Evolutionary conservation across 2,888 invertebrate genomes (phyloP).

Genomic region (Leucozona laternaria): DNA sequence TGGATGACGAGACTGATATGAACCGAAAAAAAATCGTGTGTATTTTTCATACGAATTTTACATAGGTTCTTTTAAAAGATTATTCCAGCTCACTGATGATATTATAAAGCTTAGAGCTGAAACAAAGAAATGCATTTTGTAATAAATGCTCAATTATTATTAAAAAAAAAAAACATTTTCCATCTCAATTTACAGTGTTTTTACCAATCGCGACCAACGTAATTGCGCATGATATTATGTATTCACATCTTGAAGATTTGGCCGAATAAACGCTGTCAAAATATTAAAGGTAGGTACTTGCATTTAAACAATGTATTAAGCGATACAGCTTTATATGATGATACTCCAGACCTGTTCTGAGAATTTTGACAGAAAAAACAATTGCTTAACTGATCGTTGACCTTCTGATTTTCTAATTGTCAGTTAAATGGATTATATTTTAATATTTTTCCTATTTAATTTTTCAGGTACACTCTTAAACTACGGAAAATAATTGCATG

Average conservation of each 20-base stretch:
- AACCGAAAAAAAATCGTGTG: constrained; percentile 66
- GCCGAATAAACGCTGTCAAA: neutral
- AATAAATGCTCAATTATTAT: neutral
- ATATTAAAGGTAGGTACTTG: neutral
- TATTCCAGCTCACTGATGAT: constrained; percentile 70
- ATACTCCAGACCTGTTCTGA: neutral
- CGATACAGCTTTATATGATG: neutral
- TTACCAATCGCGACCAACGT: neutral
- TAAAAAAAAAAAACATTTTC: too few species aligned
- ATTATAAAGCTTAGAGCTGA: neutral
- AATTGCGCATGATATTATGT: neutral
- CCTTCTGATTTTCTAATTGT: too few species aligned
- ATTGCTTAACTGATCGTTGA: too few species aligned
- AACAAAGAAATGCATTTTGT: too few species aligned
- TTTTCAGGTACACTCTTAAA: neutral
- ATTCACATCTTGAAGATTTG: neutral
- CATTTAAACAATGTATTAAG: neutral
- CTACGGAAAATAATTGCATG: neutral
- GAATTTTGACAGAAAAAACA: too few species aligned
- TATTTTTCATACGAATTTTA: constrained; percentile 61
- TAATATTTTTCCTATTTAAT: neutral
- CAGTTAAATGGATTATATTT: too few species aligned
- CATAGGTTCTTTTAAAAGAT: constrained; percentile 41
- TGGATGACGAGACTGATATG: constrained; percentile 77
- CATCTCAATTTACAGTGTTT: neutral